Conservation (phyloP, 92 coral and sea anemone genomes). For the Phymanthus crucifer region DNA sequence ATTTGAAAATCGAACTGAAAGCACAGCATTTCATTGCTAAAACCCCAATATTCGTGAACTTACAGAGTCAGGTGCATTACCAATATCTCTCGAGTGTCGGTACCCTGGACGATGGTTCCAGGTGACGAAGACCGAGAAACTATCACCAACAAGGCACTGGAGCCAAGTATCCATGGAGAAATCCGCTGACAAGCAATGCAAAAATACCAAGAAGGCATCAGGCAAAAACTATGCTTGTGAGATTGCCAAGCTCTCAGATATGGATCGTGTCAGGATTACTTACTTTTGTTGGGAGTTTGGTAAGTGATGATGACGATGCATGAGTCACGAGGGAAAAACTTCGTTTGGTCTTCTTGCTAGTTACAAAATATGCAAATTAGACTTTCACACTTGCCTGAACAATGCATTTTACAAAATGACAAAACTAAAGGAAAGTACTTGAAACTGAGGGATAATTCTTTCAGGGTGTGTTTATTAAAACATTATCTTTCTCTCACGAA, state of each 20-base stretch:
- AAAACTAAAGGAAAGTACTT: no score
- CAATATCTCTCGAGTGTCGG: slow-evolving; percentile 16
- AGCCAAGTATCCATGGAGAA: neutral
- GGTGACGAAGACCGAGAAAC: slow-evolving; percentile 18
- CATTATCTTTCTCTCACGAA: no score
- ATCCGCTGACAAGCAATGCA: slow-evolving; percentile 23
- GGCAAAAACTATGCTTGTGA: slow-evolving; percentile 8
- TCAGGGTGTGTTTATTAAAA: no score
- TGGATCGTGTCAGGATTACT: neutral
- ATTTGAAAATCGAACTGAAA: neutral
- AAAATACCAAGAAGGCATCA: slow-evolving; percentile 4
- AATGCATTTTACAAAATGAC: no score
- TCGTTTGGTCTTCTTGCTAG: no score
- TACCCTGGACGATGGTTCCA: slow-evolving; percentile 31
- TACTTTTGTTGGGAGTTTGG: slow-evolving; percentile 35
- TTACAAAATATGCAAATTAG: no score
- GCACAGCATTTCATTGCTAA: neutral
- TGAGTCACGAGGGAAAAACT: neutral
- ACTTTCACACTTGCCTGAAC: no score
- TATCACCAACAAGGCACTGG: neutral
- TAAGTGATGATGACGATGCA: neutral
- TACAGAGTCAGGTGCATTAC: slow-evolving; percentile 8
- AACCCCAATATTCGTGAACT: neutral
- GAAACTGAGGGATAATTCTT: no score
- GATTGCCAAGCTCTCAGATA: neutral